phyloP scores from a whole-genome alignment of 2,113 vertebrate genomes.

The Phrynosoma blainvillii region DNA sequence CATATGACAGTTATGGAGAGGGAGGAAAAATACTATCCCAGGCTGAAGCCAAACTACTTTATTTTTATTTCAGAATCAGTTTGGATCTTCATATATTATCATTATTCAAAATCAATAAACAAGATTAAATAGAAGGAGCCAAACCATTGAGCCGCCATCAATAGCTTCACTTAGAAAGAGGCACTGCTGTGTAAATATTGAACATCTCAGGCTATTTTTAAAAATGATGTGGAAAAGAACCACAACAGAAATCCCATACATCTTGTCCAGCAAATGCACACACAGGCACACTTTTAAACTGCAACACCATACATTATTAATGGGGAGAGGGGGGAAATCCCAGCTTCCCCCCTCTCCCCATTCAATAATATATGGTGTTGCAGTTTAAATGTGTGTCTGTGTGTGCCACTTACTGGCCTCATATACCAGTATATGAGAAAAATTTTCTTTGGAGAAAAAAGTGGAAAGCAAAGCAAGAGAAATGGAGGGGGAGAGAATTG shows the following conservation, averaged over 20 bases:
- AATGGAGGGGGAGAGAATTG: neutral
- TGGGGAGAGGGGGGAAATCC: too few relatives aligned
- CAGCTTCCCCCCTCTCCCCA: too few relatives aligned
- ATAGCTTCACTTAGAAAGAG: neutral
- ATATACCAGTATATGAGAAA: too few relatives aligned
- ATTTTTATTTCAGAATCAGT: conserved; percentile 32
- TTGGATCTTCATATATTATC: conserved; percentile 1
- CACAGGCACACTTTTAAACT: neutral
- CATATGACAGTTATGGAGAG: neutral
- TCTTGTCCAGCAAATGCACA: neutral
- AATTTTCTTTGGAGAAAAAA: too few relatives aligned
- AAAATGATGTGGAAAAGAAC: conserved; percentile 29
- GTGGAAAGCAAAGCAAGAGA: neutral
- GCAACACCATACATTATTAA: neutral
- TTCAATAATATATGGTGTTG: too few relatives aligned
- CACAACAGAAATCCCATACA: neutral
- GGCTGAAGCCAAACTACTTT: neutral
- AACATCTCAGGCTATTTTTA: conserved; percentile 18
- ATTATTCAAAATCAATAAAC: conserved; percentile 37
- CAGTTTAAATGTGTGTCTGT: too few relatives aligned
- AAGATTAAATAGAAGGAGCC: conserved; percentile 22
- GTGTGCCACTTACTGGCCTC: too few relatives aligned
- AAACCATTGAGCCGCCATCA: neutral
- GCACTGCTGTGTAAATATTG: conserved; percentile 41
- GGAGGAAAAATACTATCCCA: neutral